phyloP scores from a whole-genome alignment of 2,888 invertebrate genomes.

The Azorinus chamasolen region DNA sequence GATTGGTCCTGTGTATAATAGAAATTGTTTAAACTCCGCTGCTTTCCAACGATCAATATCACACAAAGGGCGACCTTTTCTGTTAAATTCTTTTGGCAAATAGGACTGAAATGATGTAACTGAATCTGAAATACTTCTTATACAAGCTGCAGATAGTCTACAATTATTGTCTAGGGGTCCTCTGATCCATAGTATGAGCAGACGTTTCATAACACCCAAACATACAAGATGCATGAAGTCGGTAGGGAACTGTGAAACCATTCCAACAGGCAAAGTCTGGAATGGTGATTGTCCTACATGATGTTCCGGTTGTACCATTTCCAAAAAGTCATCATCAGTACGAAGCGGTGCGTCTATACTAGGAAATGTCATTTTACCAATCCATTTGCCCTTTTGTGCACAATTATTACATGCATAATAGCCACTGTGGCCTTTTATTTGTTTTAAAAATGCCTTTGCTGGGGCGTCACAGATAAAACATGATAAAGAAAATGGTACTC shows the following conservation, averaged over 20 bases:
- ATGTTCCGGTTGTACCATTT: slow-evolving; percentile 57
- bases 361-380: slow-evolving; percentile 53
- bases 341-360: slow-evolving; percentile 36
- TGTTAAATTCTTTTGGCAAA: slow-evolving; percentile 70
- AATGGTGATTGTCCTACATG: slow-evolving; percentile 64
- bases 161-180: slow-evolving; percentile 45
- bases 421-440: slow-evolving; percentile 73
- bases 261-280: slow-evolving; percentile 46
- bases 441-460: slow-evolving; percentile 75
- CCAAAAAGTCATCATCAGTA: slow-evolving; percentile 60
- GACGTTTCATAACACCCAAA: slow-evolving; percentile 72
- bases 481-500: slow-evolving; percentile 32
- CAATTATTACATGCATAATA: slow-evolving; percentile 82
- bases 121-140: slow-evolving; percentile 26
- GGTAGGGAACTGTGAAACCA: slow-evolving; percentile 72
- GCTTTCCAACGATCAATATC: slow-evolving; percentile 78
- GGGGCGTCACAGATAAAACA: slow-evolving; percentile 78
- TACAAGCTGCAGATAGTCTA: slow-evolving; percentile 12
- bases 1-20: slow-evolving; percentile 76
- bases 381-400: slow-evolving; percentile 46
- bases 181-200: slow-evolving; percentile 65
- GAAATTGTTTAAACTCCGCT: slow-evolving; percentile 75
- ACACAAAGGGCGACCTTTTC: slow-evolving; percentile 71
- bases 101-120: not conserved
- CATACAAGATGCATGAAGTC: slow-evolving; percentile 83